phyloP scores from a whole-genome alignment of 2,113 vertebrate species.

The Solea solea region DNA sequence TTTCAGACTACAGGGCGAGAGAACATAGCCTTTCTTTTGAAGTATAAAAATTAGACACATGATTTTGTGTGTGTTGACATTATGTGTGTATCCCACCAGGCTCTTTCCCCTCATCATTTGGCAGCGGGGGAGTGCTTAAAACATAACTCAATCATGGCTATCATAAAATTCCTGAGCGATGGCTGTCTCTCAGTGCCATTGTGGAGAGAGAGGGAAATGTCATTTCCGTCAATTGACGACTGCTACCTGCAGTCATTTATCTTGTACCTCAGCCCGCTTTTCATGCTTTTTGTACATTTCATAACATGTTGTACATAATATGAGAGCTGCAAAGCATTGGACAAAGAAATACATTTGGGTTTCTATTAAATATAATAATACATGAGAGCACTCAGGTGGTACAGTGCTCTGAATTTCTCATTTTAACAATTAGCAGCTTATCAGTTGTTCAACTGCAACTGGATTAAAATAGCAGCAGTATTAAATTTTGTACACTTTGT shows the following conservation, averaged over 20 bases:
- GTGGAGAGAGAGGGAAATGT: slow-evolving; percentile 34
- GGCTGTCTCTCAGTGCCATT: slow-evolving; percentile 68
- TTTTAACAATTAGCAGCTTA: neutral
- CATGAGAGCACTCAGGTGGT: neutral
- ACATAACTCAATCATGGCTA: slow-evolving; percentile 52
- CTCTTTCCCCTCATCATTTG: slow-evolving; percentile 43
- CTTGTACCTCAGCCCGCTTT: neutral
- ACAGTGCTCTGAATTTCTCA: neutral
- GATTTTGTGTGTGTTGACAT: slow-evolving; percentile 31
- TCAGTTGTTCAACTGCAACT: neutral
- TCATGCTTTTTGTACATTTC: neutral
- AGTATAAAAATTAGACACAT: slow-evolving; percentile 42
- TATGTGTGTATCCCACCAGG: slow-evolving; percentile 48
- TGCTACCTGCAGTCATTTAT: slow-evolving; percentile 9
- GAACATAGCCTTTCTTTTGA: slow-evolving; percentile 53
- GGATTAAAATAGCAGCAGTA: neutral
- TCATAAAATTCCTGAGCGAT: slow-evolving; percentile 32
- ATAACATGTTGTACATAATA: neutral
- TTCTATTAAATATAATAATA: neutral
- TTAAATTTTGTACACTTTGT: too few species aligned
- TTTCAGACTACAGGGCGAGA: slow-evolving; percentile 57
- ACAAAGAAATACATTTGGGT: neutral
- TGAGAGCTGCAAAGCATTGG: neutral
- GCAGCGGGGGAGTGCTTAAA: slow-evolving; percentile 44
- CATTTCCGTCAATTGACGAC: slow-evolving; percentile 15